A percentile compares a stretch with the other conserved stretches of the same genome.
Evolutionary conservation across 2,888 invertebrate genomes (phyloP).

Genomic region (Druceiella hillmani): DNA sequence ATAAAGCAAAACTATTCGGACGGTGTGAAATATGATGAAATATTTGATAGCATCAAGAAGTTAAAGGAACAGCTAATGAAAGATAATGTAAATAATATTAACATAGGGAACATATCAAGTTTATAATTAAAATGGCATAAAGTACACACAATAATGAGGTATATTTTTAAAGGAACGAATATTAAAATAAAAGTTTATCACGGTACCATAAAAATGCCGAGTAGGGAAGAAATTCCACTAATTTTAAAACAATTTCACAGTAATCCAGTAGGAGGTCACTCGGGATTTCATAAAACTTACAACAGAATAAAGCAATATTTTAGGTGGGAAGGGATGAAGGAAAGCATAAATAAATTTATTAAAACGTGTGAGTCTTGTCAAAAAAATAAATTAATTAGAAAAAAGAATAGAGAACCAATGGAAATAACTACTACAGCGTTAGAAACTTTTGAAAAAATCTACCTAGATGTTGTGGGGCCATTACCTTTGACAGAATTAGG

Average conservation of each 20-base stretch:
- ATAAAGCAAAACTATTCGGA: conserved; percentile 19
- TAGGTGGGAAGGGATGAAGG: conserved; percentile 27
- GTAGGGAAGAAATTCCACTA: conserved; percentile 3
- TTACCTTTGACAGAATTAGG: conserved; percentile 21
- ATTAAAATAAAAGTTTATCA: conserved; percentile 6
- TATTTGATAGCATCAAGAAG: conserved; percentile 10
- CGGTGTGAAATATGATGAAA: conserved; percentile 15
- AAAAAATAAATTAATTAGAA: conserved; percentile 16
- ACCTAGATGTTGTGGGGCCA: conserved; percentile 26
- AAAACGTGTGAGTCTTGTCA: conserved; percentile 24
- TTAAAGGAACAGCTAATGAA: neutral
- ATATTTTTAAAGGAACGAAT: conserved; percentile 5
- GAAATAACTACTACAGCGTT: conserved; percentile 25
- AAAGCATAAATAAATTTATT: conserved; percentile 26
- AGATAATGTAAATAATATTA: conserved; percentile 2
- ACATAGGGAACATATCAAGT: conserved; percentile 2
- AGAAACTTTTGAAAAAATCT: conserved; percentile 24
- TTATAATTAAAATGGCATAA: conserved; percentile 5
- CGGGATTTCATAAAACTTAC: conserved; percentile 10
- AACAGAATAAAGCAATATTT: conserved; percentile 20
- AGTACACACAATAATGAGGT: conserved; percentile 6
- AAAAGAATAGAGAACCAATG: conserved; percentile 24
- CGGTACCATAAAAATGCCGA: conserved; percentile 3
- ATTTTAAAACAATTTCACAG: conserved; percentile 3
- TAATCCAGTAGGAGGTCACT: conserved; percentile 7